phyloP scores from a whole-genome alignment of 2,888 invertebrate genomes.

The Clusia tigrina region DNA sequence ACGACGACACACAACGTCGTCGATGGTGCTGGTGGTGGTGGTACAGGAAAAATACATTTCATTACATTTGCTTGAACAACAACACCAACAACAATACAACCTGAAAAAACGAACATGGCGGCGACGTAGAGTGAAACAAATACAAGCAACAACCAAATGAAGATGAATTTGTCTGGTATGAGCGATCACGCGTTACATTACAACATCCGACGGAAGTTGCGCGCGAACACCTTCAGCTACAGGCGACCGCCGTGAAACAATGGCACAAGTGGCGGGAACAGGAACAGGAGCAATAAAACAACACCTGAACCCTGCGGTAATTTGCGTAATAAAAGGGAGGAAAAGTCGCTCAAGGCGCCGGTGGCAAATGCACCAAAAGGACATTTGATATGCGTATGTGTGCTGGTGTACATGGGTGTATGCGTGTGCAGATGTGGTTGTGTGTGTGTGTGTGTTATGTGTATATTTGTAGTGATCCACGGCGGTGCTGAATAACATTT shows the following conservation, averaged over 20 bases:
- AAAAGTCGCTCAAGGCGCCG: background rate
- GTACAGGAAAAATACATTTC: slow-evolving; percentile 22
- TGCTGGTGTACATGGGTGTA: too few species aligned
- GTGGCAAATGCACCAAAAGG: background rate
- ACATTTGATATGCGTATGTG: background rate
- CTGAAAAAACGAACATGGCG: background rate
- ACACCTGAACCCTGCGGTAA: slow-evolving; percentile 13
- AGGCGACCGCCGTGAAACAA: too few species aligned
- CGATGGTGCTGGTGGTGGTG: background rate
- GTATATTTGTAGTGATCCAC: too few species aligned
- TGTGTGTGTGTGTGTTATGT: too few species aligned
- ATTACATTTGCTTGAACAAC: slow-evolving; percentile 13
- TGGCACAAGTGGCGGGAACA: too few species aligned
- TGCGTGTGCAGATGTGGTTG: too few species aligned
- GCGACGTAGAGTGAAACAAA: too few species aligned
- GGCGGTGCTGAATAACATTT: slow-evolving; percentile 2
- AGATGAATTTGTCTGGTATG: slow-evolving; percentile 17
- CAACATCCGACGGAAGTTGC: slow-evolving; percentile 21
- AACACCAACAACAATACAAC: background rate
- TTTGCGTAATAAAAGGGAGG: slow-evolving; percentile 10
- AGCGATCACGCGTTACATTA: slow-evolving; percentile 24
- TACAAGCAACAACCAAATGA: slow-evolving; percentile 10
- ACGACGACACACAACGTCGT: background rate
- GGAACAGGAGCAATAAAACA: slow-evolving; percentile 1
- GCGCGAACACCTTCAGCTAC: slow-evolving; percentile 14